phyloP scores from a whole-genome alignment of 2,113 vertebrate genomes.

The Labeo catla region DNA sequence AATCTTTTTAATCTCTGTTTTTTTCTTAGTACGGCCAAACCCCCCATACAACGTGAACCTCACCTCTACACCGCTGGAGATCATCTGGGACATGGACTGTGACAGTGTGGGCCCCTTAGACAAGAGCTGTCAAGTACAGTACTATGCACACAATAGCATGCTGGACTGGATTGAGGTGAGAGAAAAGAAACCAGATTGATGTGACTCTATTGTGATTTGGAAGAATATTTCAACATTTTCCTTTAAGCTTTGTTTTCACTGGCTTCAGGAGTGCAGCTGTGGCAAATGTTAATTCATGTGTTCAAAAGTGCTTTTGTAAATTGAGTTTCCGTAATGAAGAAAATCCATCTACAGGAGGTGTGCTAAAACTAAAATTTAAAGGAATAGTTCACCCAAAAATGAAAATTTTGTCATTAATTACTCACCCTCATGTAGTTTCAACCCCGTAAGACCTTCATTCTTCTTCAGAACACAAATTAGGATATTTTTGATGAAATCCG shows the following conservation, averaged over 20 bases:
- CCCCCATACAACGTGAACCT: constrained; percentile 47
- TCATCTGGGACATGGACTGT: constrained; percentile 60
- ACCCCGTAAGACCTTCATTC: too few species aligned
- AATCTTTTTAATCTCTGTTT: not conserved
- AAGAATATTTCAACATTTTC: not conserved
- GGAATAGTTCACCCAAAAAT: too few species aligned
- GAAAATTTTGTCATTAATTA: too few species aligned
- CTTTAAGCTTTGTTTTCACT: not conserved
- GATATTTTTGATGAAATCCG: too few species aligned
- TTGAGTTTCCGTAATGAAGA: not conserved
- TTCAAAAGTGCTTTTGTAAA: not conserved
- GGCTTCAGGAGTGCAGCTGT: not conserved
- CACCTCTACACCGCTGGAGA: constrained; percentile 32
- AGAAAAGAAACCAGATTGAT: not conserved
- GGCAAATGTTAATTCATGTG: not conserved
- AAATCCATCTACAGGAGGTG: not conserved
- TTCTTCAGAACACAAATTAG: too few species aligned
- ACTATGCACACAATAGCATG: constrained; percentile 48
- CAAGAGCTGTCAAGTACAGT: constrained; percentile 57
- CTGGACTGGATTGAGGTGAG: constrained; percentile 68
- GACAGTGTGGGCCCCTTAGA: fast-evolving
- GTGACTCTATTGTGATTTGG: not conserved
- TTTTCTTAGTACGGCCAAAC: constrained; percentile 60
- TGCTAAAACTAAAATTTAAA: too few species aligned
- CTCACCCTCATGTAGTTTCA: too few species aligned